phyloP scores from a whole-genome alignment of 2,797 vertebrate genomes.

The Cynodonichthys magdalenae region DNA sequence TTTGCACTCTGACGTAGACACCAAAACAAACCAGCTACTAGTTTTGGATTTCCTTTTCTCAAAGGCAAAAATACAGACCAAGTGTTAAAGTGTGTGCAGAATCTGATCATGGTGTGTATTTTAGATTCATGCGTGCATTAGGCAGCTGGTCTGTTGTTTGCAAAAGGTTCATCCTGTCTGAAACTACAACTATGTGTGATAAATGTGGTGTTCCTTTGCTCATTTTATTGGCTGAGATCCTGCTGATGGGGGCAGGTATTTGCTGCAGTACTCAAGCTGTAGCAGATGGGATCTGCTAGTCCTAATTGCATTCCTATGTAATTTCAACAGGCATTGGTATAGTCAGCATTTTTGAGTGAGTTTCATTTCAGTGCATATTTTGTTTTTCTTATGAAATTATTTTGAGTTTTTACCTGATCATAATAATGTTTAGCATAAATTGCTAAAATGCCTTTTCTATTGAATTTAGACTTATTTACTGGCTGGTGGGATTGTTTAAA shows the following conservation, averaged over 20 bases:
- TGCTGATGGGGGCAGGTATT: slow-evolving; percentile 32
- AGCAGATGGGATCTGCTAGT: slow-evolving; percentile 10
- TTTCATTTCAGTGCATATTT: slow-evolving; percentile 4
- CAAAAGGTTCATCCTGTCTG: slow-evolving; percentile 5
- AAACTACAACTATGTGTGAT: neutral
- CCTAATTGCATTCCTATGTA: slow-evolving; percentile 18
- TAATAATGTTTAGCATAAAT: too few relatives aligned
- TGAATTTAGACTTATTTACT: too few relatives aligned
- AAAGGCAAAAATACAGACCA: slow-evolving; percentile 3
- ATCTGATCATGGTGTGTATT: neutral
- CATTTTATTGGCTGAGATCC: slow-evolving; percentile 11
- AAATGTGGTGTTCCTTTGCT: slow-evolving; percentile 10
- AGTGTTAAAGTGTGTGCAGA: slow-evolving; percentile 6
- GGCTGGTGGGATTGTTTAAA: too few relatives aligned
- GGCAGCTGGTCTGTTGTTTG: neutral
- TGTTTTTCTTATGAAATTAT: neutral
- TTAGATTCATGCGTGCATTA: neutral
- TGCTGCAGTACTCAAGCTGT: slow-evolving; percentile 6
- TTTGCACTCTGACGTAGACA: slow-evolving; percentile 18
- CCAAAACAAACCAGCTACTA: slow-evolving; percentile 5
- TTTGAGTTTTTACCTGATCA: neutral
- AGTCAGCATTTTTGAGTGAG: slow-evolving; percentile 1
- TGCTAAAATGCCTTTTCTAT: too few relatives aligned
- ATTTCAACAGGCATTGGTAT: slow-evolving; percentile 12
- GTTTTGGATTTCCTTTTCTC: slow-evolving; percentile 14